Evolutionary conservation across 2,797 vertebrate species (phyloP), one percentile per base, ranked within the genome.

Genomic region (Parambassis ranga): DNA sequence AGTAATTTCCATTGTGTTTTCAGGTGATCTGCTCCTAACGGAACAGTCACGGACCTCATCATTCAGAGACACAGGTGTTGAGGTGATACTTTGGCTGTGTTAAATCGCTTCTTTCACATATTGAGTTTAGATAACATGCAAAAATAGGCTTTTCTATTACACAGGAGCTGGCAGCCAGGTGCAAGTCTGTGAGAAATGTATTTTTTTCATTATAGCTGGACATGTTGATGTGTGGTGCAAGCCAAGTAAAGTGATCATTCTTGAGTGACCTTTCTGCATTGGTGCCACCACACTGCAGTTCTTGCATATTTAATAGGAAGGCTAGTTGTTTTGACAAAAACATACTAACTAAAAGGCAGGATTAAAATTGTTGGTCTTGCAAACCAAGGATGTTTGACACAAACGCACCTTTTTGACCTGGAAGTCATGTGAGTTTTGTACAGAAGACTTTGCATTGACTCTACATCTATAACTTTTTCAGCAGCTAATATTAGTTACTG

Each of bases 301-400:
- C 82, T 90, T 92, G 82, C 92, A 92, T 91, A 83, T 89, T 91
- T 90, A 85, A 92, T 86, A 44, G 76, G 42, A 75, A 72, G 43
- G 62, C 56, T 52, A 82, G 56, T 70, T 77, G 87, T 87, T 86
- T 87, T 87, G 80, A 87, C 75, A 81, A 71, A 73, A 82, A 87
- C 62, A 75, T 60, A 64, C 76, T 67, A 79, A 83, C 76, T 80
- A 61, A 77, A 77, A 85, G 76, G 73, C 72, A 78, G 81, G 63
- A 82, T 72, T 59, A 77, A 78, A 83, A 70, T 74, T 68, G 57
- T 39, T 18, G 63, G 48, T 19, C 52, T 57, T 56, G 38, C 48
- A 64, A 72, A 79, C 43, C 47, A 63, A 76, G 65, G 52, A 78
- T 59, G 26, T 48, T 33, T 58, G 23, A 67, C 52, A 52, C 48